phyloP scores from a whole-genome alignment of 2,113 vertebrate genomes.

The Phrynosoma platyrhinos region DNA sequence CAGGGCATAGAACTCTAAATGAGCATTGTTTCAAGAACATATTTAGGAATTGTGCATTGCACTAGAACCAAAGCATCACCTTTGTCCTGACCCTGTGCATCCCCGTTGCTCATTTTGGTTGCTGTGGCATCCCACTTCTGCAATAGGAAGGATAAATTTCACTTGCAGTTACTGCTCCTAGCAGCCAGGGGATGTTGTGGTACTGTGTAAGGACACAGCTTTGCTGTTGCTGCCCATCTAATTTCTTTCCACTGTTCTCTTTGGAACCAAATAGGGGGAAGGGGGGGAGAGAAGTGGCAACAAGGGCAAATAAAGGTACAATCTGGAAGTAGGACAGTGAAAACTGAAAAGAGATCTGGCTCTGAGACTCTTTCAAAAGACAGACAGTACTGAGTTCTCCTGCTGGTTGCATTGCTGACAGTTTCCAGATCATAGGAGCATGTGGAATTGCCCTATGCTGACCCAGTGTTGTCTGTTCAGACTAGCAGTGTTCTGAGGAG shows the following conservation, averaged over 20 bases:
- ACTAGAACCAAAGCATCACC: background rate
- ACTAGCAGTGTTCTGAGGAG: background rate
- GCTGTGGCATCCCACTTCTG: background rate
- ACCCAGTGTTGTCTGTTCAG: background rate
- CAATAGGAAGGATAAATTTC: background rate
- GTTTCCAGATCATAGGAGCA: background rate
- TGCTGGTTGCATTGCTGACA: background rate
- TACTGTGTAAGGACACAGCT: background rate
- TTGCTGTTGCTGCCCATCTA: background rate
- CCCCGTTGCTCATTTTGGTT: background rate
- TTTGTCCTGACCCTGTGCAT: conserved; percentile 8
- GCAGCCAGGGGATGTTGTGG: conserved; percentile 25
- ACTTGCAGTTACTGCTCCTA: conserved; percentile 31
- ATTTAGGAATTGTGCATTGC: background rate
- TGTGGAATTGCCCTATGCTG: background rate
- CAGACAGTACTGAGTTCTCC: background rate
- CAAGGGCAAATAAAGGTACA: background rate
- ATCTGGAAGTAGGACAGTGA: background rate
- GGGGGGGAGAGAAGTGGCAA: conserved; percentile 35
- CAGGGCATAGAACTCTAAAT: background rate
- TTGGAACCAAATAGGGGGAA: background rate
- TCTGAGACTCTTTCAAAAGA: background rate
- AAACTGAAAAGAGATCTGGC: fast-evolving
- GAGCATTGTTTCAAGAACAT: background rate
- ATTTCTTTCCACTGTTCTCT: conserved; percentile 23